Evolutionary conservation across 1,140 invertebrate species (phyloP).

Genomic region (Eurosta solidaginis): DNA sequence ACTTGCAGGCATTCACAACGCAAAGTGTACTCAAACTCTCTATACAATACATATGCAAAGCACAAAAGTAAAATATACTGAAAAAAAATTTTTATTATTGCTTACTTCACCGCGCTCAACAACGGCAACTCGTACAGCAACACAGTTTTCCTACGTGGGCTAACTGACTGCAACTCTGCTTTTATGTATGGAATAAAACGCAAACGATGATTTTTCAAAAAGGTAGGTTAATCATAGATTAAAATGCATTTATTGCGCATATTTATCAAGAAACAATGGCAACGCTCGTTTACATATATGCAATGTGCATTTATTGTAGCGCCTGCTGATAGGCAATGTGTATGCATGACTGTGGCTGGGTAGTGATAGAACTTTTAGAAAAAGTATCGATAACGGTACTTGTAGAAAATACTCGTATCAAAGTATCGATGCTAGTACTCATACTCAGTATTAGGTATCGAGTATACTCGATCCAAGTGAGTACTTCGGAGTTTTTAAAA

Average conservation of each 20-base stretch:
- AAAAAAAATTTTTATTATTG: background rate
- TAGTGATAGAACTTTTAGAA: no score
- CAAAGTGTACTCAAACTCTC: background rate
- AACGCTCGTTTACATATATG: no score
- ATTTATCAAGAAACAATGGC: no score
- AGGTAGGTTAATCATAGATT: constrained; percentile 26
- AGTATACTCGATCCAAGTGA: no score
- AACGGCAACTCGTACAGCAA: background rate
- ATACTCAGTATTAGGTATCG: no score
- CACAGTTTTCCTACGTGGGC: no score
- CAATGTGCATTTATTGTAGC: background rate
- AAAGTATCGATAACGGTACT: no score
- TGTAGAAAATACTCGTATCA: no score
- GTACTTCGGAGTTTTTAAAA: no score
- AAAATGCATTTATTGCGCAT: constrained; percentile 17
- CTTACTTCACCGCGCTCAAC: background rate
- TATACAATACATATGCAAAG: background rate
- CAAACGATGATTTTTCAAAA: constrained; percentile 18
- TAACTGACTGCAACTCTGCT: background rate
- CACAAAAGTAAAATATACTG: background rate
- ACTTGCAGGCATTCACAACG: no score
- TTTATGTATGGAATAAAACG: background rate
- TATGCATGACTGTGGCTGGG: no score
- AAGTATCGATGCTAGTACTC: no score
- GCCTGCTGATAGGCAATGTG: background rate